Base-by-base conservation (phyloP, 2,797 vertebrate species). In the Perodicticus potto region DNA sequence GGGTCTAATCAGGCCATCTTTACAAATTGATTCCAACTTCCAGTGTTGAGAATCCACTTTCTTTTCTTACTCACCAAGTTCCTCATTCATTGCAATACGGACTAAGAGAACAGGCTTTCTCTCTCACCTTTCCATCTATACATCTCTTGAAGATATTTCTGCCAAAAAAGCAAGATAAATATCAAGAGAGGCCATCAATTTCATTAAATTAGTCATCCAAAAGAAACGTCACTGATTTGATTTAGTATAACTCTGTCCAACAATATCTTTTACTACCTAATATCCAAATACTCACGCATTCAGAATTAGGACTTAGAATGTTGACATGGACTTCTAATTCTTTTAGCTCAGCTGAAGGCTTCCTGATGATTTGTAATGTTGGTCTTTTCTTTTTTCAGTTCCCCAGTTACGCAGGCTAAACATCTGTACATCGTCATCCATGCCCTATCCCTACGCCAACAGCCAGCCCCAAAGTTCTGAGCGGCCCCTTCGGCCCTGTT, bases 141-240 rank as follows among this genome's bases (percentile, higher is more conserved):
- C 45, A 0, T 53, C 84, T 67, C 65, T 83, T 34, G 57, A 65
- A 95, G n/a, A 23, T 91, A 77, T 32, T 74, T 91, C 67, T 72
- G 37, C 73, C 76, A 53, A 89, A 40, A 89, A 45, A 83, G 59
- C 67, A 25, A 81, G 45, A 70, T 8, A 57, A 34, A 25, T 25
- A 32, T 81, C 73, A 27, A 86, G 37, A 40, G 43, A 20, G 40
- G 25, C 29, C 37, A 57, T 80, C 57, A 7, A 7, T 85, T 57
- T 53, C 12, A 32, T 67, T 43, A 34, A 13, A 16, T 55, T 49
- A 76, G 49, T 63, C 55, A 70, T 34, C 40, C 3, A 27, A 34
- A 20, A 77, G 69, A 37, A 74, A 23, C 9, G 3, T 14, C 34
- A 63, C 37, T 43, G 19, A 27, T 73, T 82, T 17, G 27, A 88